Percentiles rank a stretch among this genome's conserved stretches.
phyloP scores from a whole-genome alignment of 2,113 vertebrate genomes.

The Sebastes fasciatus region DNA sequence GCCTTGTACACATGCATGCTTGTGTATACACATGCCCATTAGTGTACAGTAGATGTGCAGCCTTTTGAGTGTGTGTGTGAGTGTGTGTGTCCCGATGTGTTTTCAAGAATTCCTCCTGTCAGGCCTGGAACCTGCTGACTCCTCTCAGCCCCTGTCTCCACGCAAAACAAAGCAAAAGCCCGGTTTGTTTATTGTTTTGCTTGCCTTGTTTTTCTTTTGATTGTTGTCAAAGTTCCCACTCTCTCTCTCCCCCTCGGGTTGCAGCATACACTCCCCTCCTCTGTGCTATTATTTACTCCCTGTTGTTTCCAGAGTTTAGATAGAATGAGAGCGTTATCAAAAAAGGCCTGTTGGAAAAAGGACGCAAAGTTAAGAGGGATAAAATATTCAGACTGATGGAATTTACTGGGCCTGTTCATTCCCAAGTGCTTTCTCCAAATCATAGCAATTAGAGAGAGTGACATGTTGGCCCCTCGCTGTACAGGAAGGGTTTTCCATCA shows the following conservation, averaged over 20 bases:
- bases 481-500: conserved; percentile 33
- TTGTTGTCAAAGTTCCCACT: conserved; percentile 59
- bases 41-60: not conserved
- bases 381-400: conserved; percentile 41
- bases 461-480: conserved; percentile 20
- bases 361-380: conserved; percentile 11
- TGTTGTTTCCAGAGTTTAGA: conserved; percentile 46
- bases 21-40: not conserved
- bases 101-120: conserved; percentile 48
- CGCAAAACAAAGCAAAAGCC: conserved; percentile 52
- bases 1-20: not conserved
- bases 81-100: conserved; percentile 21
- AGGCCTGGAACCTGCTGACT: conserved; percentile 41
- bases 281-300: conserved; percentile 52
- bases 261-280: conserved; percentile 8
- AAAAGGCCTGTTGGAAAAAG: conserved; percentile 36
- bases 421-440: conserved; percentile 37
- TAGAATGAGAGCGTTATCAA: conserved; percentile 48
- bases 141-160: conserved; percentile 32
- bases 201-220: conserved; percentile 61
- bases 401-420: conserved; percentile 30
- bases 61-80: conserved; percentile 7
- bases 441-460: conserved; percentile 40
- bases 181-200: conserved; percentile 65
- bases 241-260: conserved; percentile 25